Base-by-base conservation (phyloP, 2,113 vertebrate genomes). In the Dascyllus trimaculatus region DNA sequence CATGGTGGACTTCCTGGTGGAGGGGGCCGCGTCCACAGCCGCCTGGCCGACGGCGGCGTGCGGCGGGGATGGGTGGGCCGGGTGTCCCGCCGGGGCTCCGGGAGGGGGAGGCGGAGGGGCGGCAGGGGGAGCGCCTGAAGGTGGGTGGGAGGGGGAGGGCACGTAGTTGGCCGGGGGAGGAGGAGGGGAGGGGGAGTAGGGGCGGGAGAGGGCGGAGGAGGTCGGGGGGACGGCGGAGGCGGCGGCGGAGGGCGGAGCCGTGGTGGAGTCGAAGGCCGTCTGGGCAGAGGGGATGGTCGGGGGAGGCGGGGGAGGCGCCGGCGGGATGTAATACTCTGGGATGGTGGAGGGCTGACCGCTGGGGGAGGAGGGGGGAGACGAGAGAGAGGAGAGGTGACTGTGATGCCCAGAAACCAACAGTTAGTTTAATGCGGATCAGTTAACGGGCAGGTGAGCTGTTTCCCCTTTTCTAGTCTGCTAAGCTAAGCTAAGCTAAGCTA, bases 261-360 rank as follows among this genome's bases (percentile, higher is more conserved):
- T 81, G 69, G 96, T 92, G 78, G 96, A 94, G 91, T 96, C 96
- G 80, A 97, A 97, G 74, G 96, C 96, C 0, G 96, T 97, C 87
- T 97, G 96, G 0, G 96, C 95, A 0, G 96, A 96, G 2, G 96
- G 96, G 88, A 96, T 97, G 82, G 96, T 90, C 0, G 95, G 96
- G 0, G 96, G 96, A 0, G 96, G 96, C 0, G 96, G 96, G 0
- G 97, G 96, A 0, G 97, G 96, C 9, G 96, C 95, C 0, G 97
- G 96, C 0, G 97, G 96, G 82, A 96, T 95, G 13, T 95, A 96
- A 89, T 96, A 97, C 75, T 97, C 96, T 1, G 95, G 93, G 88
- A 96, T 94, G 22, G 95, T 94, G 87, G 95, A 90, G 0, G 94
- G 96, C 71, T 95, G 96, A 0, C 88, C 90, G 32, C 96, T 96